These are phyloP conservation scores for Malurus melanocephalus DNA, from an alignment of 2,113 vertebrate genomes.

Conservation along the genomic window DNA sequence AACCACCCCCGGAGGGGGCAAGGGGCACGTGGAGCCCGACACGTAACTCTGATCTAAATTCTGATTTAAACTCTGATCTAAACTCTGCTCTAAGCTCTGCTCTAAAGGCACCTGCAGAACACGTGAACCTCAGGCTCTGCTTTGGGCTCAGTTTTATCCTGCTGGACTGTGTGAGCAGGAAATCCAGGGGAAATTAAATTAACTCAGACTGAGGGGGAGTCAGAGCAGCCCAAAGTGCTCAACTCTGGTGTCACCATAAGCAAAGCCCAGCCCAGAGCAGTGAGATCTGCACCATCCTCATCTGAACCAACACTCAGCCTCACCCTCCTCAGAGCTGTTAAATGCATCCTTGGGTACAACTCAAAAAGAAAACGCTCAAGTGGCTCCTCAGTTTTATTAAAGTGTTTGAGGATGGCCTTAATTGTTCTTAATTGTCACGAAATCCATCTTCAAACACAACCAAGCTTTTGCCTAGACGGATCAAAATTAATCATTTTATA, in stretches of 20 bases:
- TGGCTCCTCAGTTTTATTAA: background rate
- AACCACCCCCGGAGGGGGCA: background rate
- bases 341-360: background rate
- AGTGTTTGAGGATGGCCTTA: background rate
- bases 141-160: background rate
- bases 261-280: background rate
- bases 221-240: background rate
- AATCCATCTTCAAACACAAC: background rate
- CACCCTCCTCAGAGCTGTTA: background rate
- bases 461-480: background rate
- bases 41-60: background rate
- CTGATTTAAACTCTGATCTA: background rate
- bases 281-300: background rate
- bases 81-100: background rate
- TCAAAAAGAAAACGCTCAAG: background rate
- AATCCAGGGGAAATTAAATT: accelerated
- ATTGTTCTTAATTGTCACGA: background rate
- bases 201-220: accelerated
- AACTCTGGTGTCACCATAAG: accelerated
- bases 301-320: accelerated
- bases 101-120: background rate
- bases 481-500: background rate
- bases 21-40: background rate
- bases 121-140: accelerated
- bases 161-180: background rate